phyloP scores from a whole-genome alignment of 2,113 vertebrate species.

The Aphyosemion australe region DNA sequence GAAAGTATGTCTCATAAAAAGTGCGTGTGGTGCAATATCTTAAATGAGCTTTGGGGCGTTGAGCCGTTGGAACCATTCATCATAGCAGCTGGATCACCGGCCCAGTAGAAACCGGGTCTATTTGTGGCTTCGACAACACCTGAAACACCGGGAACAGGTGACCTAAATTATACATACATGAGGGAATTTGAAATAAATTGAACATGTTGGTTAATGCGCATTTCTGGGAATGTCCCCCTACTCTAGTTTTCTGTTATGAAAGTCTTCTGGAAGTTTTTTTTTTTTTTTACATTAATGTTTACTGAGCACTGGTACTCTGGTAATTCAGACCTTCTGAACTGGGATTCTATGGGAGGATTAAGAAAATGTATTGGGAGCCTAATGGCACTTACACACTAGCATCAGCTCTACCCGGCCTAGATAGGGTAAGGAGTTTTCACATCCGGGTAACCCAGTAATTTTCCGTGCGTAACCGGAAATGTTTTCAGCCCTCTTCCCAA shows the following conservation, averaged over 20 bases:
- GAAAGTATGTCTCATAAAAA: no score
- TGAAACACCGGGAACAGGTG: constrained; percentile 41
- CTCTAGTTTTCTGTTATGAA: constrained; percentile 5
- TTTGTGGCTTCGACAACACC: constrained; percentile 37
- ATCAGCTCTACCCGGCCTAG: no score
- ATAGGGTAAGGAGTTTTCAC: no score
- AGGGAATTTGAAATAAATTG: constrained; percentile 19
- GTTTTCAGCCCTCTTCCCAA: no score
- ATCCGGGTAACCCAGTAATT: no score
- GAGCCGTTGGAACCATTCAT: constrained; percentile 1
- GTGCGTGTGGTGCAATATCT: neutral
- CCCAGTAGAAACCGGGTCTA: constrained; percentile 5
- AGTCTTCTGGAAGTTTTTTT: constrained; percentile 12
- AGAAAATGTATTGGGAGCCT: no score
- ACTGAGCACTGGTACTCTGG: no score
- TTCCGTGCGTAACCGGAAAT: no score
- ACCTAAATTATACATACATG: constrained; percentile 50
- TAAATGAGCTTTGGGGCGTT: neutral
- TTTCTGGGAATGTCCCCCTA: neutral
- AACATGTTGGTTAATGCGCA: constrained; percentile 1
- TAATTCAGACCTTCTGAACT: no score
- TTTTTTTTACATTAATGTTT: no score
- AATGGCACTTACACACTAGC: no score
- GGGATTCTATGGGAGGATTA: no score
- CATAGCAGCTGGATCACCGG: constrained; percentile 18